Percentiles rank a stretch among this genome's conserved stretches.
Conservation (phyloP, 2,113 vertebrate genomes). For the Enhydra lutris region DNA sequence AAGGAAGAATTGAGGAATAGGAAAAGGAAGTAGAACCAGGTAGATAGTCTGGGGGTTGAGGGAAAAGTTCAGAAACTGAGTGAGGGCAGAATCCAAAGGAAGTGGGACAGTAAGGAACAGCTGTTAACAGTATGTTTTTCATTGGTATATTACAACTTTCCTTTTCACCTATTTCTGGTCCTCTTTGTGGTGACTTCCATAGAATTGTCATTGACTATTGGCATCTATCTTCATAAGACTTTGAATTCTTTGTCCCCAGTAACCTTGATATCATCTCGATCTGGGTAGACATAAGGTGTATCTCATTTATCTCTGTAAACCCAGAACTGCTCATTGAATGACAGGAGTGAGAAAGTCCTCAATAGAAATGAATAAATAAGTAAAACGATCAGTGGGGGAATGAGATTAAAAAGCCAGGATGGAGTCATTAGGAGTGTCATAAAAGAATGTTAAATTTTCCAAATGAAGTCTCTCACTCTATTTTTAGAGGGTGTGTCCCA, state of each 20-base stretch:
- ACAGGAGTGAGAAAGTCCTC: background rate
- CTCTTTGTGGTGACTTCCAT: background rate
- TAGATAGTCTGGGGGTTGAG: too few relatives aligned
- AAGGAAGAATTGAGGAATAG: background rate
- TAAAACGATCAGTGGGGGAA: background rate
- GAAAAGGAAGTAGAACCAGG: background rate
- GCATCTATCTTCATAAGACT: background rate
- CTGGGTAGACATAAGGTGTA: background rate
- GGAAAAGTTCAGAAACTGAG: background rate
- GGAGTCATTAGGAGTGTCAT: background rate
- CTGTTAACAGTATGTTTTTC: background rate
- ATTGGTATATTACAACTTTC: background rate
- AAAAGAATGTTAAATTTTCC: background rate
- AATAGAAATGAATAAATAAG: background rate
- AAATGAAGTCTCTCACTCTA: background rate
- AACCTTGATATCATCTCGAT: background rate
- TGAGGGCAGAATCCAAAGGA: background rate
- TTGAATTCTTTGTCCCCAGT: background rate
- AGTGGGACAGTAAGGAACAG: background rate
- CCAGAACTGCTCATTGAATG: background rate
- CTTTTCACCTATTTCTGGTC: background rate
- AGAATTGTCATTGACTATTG: background rate
- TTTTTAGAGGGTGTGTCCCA: background rate
- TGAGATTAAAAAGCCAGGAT: background rate
- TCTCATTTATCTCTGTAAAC: background rate